phyloP scores from a whole-genome alignment of 2,797 vertebrate genomes.

The Coccyzus lansbergi region DNA sequence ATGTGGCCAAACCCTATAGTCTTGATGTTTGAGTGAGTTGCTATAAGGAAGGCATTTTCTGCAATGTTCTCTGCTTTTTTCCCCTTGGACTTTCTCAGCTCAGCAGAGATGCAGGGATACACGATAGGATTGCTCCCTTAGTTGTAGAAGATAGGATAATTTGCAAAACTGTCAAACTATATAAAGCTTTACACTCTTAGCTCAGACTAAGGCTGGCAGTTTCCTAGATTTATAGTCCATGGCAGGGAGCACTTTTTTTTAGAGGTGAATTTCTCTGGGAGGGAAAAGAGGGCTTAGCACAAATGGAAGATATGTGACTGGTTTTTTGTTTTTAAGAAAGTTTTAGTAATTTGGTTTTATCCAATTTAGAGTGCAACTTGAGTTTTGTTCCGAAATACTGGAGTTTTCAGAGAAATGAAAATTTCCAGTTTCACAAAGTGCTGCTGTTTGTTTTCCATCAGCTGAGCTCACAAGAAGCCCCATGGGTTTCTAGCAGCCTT shows the following conservation, averaged over 20 bases:
- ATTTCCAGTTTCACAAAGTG: accelerated
- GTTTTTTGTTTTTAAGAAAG: not conserved
- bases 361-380: not conserved
- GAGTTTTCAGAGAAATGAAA: not conserved
- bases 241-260: not conserved
- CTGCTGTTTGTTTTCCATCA: not conserved
- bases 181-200: not conserved
- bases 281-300: not conserved
- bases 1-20: not conserved
- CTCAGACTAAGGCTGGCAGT: not conserved
- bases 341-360: not conserved
- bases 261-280: not conserved
- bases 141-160: not conserved
- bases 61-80: not conserved
- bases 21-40: not conserved
- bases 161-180: not conserved
- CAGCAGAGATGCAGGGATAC: not conserved
- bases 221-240: not conserved
- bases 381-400: not conserved
- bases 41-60: not conserved
- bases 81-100: not conserved
- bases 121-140: not conserved
- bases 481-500: accelerated
- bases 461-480: not conserved
- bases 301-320: not conserved